Evolutionary conservation across 2,797 vertebrate genomes (phyloP).

Genomic region (Acanthornis magna): DNA sequence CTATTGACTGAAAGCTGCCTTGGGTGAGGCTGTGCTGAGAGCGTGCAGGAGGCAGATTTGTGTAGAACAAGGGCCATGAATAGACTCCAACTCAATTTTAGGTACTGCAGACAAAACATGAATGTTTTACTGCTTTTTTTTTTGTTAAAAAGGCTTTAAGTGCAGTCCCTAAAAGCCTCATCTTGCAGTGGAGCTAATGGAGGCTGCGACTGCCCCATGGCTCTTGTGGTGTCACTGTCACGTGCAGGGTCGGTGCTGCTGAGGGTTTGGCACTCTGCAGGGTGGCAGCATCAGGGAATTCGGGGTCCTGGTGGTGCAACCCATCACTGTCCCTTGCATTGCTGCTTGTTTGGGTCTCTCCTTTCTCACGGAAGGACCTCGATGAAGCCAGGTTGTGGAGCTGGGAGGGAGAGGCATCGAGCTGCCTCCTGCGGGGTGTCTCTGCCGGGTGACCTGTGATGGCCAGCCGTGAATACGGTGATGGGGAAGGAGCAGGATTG

Average conservation of each 20-base stretch:
- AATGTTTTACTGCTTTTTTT: neutral
- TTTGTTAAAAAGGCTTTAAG: neutral
- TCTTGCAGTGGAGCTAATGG: neutral
- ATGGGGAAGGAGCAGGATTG: neutral
- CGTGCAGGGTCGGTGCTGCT: accelerated
- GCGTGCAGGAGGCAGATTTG: neutral
- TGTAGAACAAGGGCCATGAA: neutral
- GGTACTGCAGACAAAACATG: neutral
- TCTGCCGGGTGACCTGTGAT: accelerated
- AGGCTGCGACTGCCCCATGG: accelerated
- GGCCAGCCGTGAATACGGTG: neutral
- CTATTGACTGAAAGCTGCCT: neutral
- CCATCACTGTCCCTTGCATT: neutral
- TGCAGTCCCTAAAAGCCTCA: neutral
- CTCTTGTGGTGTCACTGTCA: accelerated
- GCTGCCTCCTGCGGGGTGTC: accelerated
- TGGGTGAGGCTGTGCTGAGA: neutral
- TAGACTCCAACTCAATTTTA: neutral
- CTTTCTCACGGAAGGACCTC: accelerated
- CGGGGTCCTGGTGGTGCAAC: accelerated
- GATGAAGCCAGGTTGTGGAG: accelerated
- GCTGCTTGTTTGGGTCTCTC: neutral
- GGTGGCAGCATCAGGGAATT: accelerated
- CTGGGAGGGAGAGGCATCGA: neutral
- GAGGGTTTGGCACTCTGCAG: accelerated